These are phyloP conservation scores for Podocnemis expansa DNA, from an alignment of 2,113 vertebrate species.

Conservation along the genomic window DNA sequence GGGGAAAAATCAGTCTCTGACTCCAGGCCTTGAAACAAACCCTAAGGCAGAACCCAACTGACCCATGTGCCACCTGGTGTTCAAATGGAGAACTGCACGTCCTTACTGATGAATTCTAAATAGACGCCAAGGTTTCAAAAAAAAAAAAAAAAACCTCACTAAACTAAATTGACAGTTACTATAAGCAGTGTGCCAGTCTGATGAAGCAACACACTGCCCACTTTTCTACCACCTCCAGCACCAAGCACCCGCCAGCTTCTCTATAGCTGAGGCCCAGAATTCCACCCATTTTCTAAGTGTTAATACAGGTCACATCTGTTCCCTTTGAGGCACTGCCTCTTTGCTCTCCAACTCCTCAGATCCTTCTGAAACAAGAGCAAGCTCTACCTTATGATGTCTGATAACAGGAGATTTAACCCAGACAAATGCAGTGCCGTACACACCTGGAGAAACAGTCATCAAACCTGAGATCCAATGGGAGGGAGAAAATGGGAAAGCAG, in stretches of 20 bases:
- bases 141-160: too few relatives aligned
- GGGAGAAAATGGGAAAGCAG: neutral
- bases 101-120: neutral
- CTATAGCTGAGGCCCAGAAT: neutral
- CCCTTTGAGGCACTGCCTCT: neutral
- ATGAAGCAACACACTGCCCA: neutral
- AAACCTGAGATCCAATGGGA: accelerated
- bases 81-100: conserved; percentile 38
- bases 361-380: neutral
- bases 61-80: conserved; percentile 74
- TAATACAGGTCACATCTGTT: accelerated
- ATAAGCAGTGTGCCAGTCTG: neutral
- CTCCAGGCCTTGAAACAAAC: conserved; percentile 35
- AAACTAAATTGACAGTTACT: neutral
- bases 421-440: neutral
- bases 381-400: neutral
- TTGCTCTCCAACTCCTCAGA: neutral
- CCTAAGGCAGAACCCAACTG: neutral
- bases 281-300: accelerated
- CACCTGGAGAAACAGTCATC: neutral
- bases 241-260: neutral
- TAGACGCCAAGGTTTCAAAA: neutral
- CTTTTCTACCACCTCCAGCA: neutral
- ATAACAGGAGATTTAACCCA: neutral
- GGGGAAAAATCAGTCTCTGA: neutral